phyloP scores from a whole-genome alignment of 2,888 invertebrate species.

The Drosophila subquinaria region DNA sequence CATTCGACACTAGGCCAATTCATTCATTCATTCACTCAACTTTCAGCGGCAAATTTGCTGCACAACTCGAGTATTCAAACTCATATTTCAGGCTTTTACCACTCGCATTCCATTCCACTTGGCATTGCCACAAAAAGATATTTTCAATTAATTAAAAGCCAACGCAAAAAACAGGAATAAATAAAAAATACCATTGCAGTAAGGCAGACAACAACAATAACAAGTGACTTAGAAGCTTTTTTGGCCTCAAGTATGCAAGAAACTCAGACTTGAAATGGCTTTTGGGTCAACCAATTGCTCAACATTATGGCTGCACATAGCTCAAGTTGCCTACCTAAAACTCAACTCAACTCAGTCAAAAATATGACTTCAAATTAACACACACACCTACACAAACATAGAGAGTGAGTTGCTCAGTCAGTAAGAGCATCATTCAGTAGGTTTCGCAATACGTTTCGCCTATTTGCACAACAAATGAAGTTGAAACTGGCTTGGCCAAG shows the following conservation, averaged over 20 bases:
- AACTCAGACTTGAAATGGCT: conserved; percentile 15
- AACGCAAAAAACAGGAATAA: conserved; percentile 9
- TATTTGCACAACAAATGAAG: conserved; percentile 81
- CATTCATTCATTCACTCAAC: conserved; percentile 13
- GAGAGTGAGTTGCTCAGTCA: background rate
- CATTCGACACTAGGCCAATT: conserved; percentile 20
- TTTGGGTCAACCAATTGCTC: conserved; percentile 37
- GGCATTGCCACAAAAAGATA: conserved; percentile 53
- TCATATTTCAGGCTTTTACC: conserved; percentile 11
- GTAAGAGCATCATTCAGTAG: conserved; percentile 24
- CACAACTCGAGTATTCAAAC: conserved; percentile 6
- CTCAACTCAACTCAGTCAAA: conserved; percentile 27
- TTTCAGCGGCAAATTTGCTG: conserved; percentile 2
- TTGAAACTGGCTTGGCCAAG: conserved; percentile 66
- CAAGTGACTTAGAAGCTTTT: conserved; percentile 26
- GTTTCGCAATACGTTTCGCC: conserved; percentile 62
- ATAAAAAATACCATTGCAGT: background rate
- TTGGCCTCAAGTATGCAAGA: conserved; percentile 33
- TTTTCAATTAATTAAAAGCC: conserved; percentile 76
- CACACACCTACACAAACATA: background rate
- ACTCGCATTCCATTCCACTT: background rate
- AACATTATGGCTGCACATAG: conserved; percentile 31
- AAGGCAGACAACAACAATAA: conserved; percentile 4
- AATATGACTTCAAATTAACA: conserved; percentile 70
- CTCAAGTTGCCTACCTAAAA: conserved; percentile 42